Conservation (phyloP, 2,888 invertebrate genomes). For the Melanophora roralis region DNA sequence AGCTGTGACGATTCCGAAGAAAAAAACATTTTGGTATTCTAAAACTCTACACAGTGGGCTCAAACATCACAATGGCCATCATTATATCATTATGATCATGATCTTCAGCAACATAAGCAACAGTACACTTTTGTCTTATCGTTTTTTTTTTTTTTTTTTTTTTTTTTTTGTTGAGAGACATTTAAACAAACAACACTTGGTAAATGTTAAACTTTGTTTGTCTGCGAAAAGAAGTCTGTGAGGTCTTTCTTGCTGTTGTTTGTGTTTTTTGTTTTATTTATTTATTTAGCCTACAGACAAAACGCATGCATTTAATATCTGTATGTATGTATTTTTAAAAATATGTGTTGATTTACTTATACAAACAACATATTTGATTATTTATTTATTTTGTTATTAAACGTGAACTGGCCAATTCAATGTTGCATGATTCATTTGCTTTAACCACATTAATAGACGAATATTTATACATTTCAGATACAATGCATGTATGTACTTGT, state of each 20-base stretch:
- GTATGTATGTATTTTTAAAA: too few species aligned
- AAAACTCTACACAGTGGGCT: background rate
- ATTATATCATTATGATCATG: constrained; percentile 18
- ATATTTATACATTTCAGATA: too few species aligned
- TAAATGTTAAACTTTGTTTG: background rate
- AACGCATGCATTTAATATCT: too few species aligned
- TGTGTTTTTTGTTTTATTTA: constrained; percentile 4
- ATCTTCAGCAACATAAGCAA: constrained; percentile 7
- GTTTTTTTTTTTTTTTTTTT: too few species aligned
- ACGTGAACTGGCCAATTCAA: constrained; percentile 24
- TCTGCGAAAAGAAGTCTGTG: constrained; percentile 36
- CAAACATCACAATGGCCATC: constrained; percentile 17
- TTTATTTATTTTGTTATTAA: background rate
- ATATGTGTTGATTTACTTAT: too few species aligned
- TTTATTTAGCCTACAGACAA: constrained; percentile 35
- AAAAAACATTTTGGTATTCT: too few species aligned
- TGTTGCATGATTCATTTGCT: constrained; percentile 55
- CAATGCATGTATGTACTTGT: background rate
- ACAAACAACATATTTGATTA: too few species aligned
- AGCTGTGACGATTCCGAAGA: too few species aligned
- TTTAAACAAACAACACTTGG: constrained; percentile 10
- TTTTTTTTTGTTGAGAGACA: constrained; percentile 6
- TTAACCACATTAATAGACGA: background rate
- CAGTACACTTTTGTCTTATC: too few species aligned
- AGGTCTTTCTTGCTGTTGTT: constrained; percentile 37